Base-by-base conservation (phyloP, 2,888 invertebrate genomes). In the Xestia ashworthii region DNA sequence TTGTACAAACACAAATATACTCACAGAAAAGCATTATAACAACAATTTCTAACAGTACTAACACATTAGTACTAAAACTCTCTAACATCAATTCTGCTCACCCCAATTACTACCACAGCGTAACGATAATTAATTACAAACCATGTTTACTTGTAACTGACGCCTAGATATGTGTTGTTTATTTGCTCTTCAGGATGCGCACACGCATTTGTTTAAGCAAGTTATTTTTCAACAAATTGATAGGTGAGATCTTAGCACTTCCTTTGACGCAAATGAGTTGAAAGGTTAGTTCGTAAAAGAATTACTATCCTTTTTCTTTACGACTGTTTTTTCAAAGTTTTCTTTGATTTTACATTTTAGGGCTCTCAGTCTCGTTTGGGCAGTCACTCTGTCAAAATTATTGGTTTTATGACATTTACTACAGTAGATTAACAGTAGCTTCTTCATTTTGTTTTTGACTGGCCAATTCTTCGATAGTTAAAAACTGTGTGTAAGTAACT, bases 161-260 rank as follows among this genome's bases (percentile, higher is more conserved):
- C 44, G 71, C 89, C 80, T 87, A 83, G 78, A 82, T 87, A 87
- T 88, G 87, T 82, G 48, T 16, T 88, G 87, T 88, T 87, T 88
- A 74, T 78, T 74, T 73, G 58, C 16, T 53, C 79, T 80, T 88
- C 87, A 87, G 87, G 88, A 83, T 80, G 82, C 81, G 80, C 68
- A 14, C 32, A 71, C 74, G 76, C 76, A 69, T 73, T 48, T 69
- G 67, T 74, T 81, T 84, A 44, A 71, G 70, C 73, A 72, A 82
- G 55, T 71, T 82, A 83, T 85, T 85, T 78, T 78, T 82, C 78
- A 85, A 83, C 86, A 83, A 73, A 16, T 46, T 70, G 77, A 77
- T 85, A 85, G 82, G 60, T 71, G 85, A 85, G 66, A 82, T 82
- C 85, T 81, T 73, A 76, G 71, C 19, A 55, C 72, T 85, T 85